A percentile compares a stretch with the other conserved stretches of the same genome.
Conservation (phyloP, 2,888 invertebrate genomes). For the Melinopterus prodromus region DNA sequence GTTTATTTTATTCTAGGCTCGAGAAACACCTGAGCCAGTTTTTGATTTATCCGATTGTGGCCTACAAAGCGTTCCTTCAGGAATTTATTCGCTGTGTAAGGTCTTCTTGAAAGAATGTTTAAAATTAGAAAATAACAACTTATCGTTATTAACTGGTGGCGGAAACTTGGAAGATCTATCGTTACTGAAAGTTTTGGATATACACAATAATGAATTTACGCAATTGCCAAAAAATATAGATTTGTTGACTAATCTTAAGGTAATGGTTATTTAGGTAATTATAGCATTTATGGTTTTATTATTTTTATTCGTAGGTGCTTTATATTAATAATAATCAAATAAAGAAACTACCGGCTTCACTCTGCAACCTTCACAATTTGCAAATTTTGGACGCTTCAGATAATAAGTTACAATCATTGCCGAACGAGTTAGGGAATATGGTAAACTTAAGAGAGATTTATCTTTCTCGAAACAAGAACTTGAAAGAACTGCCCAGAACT, state of each 20-base stretch:
- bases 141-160: constrained; percentile 74
- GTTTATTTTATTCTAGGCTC: constrained; percentile 62
- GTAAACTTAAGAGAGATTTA: constrained; percentile 68
- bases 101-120: constrained; percentile 81
- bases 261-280: constrained; percentile 49
- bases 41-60: constrained; percentile 85
- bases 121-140: constrained; percentile 72
- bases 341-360: constrained; percentile 72
- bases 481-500: constrained; percentile 70
- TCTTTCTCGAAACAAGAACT: constrained; percentile 67
- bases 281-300: neutral
- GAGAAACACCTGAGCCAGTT: constrained; percentile 81
- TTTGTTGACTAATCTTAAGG: constrained; percentile 72
- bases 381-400: constrained; percentile 74
- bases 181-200: constrained; percentile 71
- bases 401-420: constrained; percentile 73
- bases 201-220: constrained; percentile 72
- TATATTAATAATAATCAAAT: constrained; percentile 78
- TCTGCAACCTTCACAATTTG: constrained; percentile 71
- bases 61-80: constrained; percentile 76
- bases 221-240: constrained; percentile 71
- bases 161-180: constrained; percentile 76
- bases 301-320: constrained; percentile 64
- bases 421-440: constrained; percentile 70
- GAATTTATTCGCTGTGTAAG: constrained; percentile 81